These are phyloP conservation scores for Hydrotaea diabolus DNA, from an alignment of 2,888 invertebrate genomes.

Conservation along the genomic window DNA sequence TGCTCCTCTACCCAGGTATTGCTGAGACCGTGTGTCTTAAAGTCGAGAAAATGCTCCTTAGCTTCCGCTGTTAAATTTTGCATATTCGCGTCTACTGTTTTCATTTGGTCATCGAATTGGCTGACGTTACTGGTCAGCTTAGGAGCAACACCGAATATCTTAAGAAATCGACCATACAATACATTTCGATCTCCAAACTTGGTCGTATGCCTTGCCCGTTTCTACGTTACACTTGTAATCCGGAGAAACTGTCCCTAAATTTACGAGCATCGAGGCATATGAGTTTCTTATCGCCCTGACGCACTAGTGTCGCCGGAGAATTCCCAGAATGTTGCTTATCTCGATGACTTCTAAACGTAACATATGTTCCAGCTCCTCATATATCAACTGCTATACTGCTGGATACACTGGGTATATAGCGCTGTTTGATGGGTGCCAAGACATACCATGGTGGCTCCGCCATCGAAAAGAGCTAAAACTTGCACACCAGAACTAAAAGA, in stretches of 20 bases:
- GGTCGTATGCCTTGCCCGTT: conserved; percentile 15
- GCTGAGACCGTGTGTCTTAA: conserved; percentile 10
- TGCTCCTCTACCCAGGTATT: conserved; percentile 38
- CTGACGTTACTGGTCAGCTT: too few species aligned
- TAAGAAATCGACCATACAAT: too few species aligned
- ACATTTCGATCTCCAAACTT: conserved; percentile 27
- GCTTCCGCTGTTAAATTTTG: too few species aligned
- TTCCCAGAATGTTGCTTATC: conserved; percentile 18
- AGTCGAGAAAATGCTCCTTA: conserved; percentile 36
- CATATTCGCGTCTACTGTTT: too few species aligned
- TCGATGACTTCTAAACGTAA: conserved; percentile 12
- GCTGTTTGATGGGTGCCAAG: conserved; percentile 43
- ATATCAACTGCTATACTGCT: conserved; percentile 36
- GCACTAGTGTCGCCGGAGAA: conserved; percentile 29
- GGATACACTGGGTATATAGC: conserved; percentile 34
- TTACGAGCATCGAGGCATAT: conserved; percentile 37
- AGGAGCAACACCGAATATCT: too few species aligned
- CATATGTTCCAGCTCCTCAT: conserved; percentile 49
- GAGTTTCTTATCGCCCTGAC: background rate
- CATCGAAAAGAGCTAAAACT: conserved; percentile 26
- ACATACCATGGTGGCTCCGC: conserved; percentile 23
- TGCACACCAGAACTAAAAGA: background rate
- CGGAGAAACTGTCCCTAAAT: conserved; percentile 5
- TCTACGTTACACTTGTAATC: conserved; percentile 14
- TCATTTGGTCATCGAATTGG: too few species aligned